phyloP scores from a whole-genome alignment of 1,140 invertebrate species.

The Pachypeltis micranthus region DNA sequence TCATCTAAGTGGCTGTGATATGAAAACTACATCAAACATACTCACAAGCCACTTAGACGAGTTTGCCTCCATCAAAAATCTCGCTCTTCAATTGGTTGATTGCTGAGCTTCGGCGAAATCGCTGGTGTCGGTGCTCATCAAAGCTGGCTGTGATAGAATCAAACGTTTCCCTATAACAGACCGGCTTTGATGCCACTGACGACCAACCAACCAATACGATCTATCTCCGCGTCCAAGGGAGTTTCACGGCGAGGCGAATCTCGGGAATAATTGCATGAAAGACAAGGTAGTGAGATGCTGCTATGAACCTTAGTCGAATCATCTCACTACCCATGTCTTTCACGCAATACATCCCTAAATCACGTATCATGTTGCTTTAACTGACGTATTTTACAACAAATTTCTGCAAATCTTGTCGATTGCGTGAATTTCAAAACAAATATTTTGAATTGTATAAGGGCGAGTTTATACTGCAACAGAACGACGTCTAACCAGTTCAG shows the following conservation, averaged over 20 bases:
- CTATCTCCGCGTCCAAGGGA: too few relatives aligned
- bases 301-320: conserved; percentile 36
- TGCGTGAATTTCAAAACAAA: too few relatives aligned
- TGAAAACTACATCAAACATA: conserved; percentile 29
- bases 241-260: too few relatives aligned
- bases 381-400: too few relatives aligned
- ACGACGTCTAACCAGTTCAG: too few relatives aligned
- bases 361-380: too few relatives aligned
- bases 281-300: conserved; percentile 85
- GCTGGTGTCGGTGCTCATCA: conserved; percentile 54
- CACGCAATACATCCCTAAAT: conserved; percentile 38
- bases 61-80: conserved; percentile 13
- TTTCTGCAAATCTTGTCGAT: too few relatives aligned
- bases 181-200: conserved; percentile 59
- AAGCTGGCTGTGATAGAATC: conserved; percentile 72
- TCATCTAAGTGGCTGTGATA: conserved; percentile 50
- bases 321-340: conserved; percentile 97
- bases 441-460: too few relatives aligned
- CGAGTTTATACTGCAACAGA: too few relatives aligned
- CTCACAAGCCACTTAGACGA: conserved; percentile 40
- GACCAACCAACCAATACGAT: neutral
- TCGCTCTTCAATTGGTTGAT: neutral
- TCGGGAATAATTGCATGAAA: conserved; percentile 74
- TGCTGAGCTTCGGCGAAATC: conserved; percentile 34
- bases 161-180: conserved; percentile 50